Percentiles rank a stretch among this genome's conserved stretches.
phyloP scores from a whole-genome alignment of 2,797 vertebrate species.

The Microctenopoma stevenorrisi region DNA sequence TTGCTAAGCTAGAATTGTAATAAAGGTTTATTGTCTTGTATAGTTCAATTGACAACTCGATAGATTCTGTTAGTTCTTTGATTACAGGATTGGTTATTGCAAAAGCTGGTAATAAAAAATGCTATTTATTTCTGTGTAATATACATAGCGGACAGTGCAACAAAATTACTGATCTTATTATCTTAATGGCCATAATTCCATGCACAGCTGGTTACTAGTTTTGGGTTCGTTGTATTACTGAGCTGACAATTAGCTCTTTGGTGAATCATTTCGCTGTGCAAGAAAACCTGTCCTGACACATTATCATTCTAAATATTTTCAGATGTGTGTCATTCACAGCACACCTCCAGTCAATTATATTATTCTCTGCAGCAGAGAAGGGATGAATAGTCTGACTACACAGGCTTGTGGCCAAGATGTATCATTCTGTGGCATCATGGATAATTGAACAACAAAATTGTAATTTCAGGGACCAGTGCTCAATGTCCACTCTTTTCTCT shows the following conservation, averaged over 20 bases:
- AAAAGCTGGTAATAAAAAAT: slow-evolving; percentile 25
- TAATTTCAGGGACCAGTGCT: slow-evolving; percentile 79
- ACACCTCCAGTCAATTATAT: slow-evolving; percentile 40
- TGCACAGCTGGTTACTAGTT: slow-evolving; percentile 57
- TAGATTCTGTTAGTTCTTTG: slow-evolving; percentile 11
- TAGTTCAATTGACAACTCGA: slow-evolving; percentile 5
- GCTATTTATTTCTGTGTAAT: slow-evolving; percentile 13
- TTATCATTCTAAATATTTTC: slow-evolving; percentile 34
- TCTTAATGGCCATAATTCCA: slow-evolving; percentile 66
- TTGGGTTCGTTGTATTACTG: slow-evolving; percentile 40
- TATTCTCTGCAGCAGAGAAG: slow-evolving; percentile 35
- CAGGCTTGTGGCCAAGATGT: slow-evolving; percentile 58
- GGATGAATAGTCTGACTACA: slow-evolving; percentile 41
- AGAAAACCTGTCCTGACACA: slow-evolving; percentile 14
- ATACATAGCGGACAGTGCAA: slow-evolving; percentile 18
- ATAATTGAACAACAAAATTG: slow-evolving; percentile 82
- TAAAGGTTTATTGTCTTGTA: background rate
- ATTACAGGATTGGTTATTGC: background rate
- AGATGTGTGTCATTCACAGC: slow-evolving; percentile 36
- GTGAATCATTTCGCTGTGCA: slow-evolving; percentile 40
- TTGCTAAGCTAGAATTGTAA: slow-evolving; percentile 5
- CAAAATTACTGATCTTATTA: slow-evolving; percentile 67
- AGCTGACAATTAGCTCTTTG: slow-evolving; percentile 34
- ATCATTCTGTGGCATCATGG: slow-evolving; percentile 72
- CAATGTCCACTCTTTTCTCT: slow-evolving; percentile 62